These are phyloP conservation scores for Cebidichthys violaceus DNA, from an alignment of 2,113 vertebrate species.

Conservation along the genomic window DNA sequence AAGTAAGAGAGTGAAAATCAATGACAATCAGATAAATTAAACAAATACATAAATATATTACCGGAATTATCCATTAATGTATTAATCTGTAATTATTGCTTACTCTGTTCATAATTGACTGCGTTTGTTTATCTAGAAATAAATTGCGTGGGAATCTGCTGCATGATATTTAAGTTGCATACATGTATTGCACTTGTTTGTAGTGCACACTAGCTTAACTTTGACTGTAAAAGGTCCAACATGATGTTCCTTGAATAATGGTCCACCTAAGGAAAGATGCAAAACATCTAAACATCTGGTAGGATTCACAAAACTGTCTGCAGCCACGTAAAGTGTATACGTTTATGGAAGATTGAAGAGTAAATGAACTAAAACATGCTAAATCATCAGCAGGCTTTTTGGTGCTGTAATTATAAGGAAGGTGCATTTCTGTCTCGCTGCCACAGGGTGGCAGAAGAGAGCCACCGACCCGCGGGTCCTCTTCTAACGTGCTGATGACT, in stretches of 20 bases:
- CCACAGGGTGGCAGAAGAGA: constrained; percentile 57
- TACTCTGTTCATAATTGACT: background rate
- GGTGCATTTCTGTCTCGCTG: background rate
- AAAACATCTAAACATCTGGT: background rate
- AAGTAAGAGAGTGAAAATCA: background rate
- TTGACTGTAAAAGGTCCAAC: background rate
- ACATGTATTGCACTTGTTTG: background rate
- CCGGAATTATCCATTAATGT: background rate
- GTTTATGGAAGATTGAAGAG: background rate
- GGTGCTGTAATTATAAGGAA: background rate
- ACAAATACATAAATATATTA: background rate
- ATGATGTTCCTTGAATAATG: background rate
- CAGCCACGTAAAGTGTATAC: background rate
- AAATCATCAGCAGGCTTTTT: background rate
- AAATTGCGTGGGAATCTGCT: background rate
- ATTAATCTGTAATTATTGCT: background rate
- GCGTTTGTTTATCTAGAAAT: background rate
- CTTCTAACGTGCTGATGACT: background rate
- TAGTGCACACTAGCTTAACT: background rate
- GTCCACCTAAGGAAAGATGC: no score
- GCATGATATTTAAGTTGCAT: background rate
- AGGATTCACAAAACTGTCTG: background rate
- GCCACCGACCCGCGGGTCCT: background rate
- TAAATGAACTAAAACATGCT: background rate
- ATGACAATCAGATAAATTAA: background rate